Conservation (phyloP, 2,888 invertebrate species). For the Trilocha varians region DNA sequence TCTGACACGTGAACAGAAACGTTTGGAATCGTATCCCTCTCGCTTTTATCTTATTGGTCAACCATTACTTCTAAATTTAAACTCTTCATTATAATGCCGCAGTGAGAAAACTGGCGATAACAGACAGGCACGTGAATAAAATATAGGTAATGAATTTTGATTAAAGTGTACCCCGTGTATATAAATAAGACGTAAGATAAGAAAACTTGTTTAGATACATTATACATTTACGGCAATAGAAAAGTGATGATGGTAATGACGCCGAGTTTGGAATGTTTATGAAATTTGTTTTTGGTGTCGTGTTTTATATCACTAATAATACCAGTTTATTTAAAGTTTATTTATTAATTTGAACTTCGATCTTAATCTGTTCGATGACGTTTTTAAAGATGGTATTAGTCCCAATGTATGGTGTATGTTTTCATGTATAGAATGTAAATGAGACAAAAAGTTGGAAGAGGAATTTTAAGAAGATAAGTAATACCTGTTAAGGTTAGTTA, state of each 20-base stretch:
- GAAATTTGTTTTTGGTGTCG: neutral
- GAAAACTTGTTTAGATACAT: constrained; percentile 17
- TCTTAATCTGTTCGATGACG: neutral
- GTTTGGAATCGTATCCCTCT: constrained; percentile 50
- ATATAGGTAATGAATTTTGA: constrained; percentile 66
- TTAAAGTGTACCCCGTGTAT: constrained; percentile 40
- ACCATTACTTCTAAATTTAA: constrained; percentile 73
- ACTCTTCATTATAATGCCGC: constrained; percentile 70
- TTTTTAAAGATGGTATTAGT: too few relatives aligned
- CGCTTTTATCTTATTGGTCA: constrained; percentile 73
- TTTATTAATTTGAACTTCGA: neutral
- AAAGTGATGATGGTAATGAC: constrained; percentile 27
- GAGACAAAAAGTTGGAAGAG: too few relatives aligned
- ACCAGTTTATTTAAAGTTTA: neutral
- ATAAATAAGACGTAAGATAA: constrained; percentile 33
- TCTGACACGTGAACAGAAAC: constrained; percentile 10
- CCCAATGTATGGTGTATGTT: too few relatives aligned
- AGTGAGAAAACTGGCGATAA: constrained; percentile 68
- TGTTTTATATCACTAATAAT: neutral
- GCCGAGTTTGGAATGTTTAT: constrained; percentile 7
- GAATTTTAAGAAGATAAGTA: too few relatives aligned
- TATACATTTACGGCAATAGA: constrained; percentile 29
- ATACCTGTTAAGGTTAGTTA: too few relatives aligned
- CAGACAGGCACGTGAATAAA: constrained; percentile 54
- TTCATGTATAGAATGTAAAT: too few relatives aligned